Base-by-base conservation (phyloP, 2,797 vertebrate genomes). In the Cirrhinus mrigala region DNA sequence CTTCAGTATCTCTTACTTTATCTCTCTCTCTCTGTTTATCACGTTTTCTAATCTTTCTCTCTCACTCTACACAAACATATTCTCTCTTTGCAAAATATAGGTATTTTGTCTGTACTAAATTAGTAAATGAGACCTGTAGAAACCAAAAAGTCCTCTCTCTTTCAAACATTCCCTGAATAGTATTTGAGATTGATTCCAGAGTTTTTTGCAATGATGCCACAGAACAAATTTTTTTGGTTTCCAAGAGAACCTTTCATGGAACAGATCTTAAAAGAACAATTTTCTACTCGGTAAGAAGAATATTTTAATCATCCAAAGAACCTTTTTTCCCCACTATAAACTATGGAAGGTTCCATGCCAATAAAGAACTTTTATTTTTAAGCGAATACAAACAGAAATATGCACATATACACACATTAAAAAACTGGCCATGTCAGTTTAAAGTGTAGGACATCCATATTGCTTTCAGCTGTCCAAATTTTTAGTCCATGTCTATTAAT, bases 381-480 rank as follows among this genome's bases (percentile, higher is more conserved):
- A 66, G 1, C 33, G 16, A 66, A 15, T 48, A 73, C 46, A 14
- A 69, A 87, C 9, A 75, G 9, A 66, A 84, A 73, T 60, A 75
- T 29, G 27, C 58, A 73, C 22, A 82, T 66, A 88, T 80, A 88
- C 44, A 85, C 85, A 87, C 22, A 60, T 60, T 11, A 4, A 68
- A 73, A 73, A 78, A 73, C 50, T 71, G 68, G 18, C 44, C 66
- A 24, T 79, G 40, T 71, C 6, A 44, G 33, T 33, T 78, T 62
- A 54, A 12, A 33, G 29, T 50, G n/a, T 22, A 24, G 16, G 12
- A 44, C 66, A 44, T 85, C 14, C 8, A 46, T 37, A 24, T 71
- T 33, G 46, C 27, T 69, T 37, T 58, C 11, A 46, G n/a, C 24
- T 64, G 40, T 66, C 79, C 46, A 69, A 16, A 44, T 64, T 46